phyloP scores from a whole-genome alignment of 35 echinoderm and acorn worm species.

The Apostichopus californicus region DNA sequence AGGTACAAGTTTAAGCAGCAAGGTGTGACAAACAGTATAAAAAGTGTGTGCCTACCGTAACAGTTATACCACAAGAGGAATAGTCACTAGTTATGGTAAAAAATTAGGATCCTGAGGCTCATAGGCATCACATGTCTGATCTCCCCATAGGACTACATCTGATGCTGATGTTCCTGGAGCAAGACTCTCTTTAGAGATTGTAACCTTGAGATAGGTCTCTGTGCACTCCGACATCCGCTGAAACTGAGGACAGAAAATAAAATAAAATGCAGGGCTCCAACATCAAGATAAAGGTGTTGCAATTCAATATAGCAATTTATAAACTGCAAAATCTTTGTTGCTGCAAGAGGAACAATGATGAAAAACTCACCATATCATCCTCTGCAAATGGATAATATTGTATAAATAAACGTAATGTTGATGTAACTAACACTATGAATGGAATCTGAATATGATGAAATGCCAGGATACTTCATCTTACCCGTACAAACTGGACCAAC shows the following conservation, averaged over 20 bases:
- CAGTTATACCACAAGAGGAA: neutral
- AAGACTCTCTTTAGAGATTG: neutral
- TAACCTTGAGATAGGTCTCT: neutral
- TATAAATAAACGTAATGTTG: no score
- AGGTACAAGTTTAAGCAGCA: no score
- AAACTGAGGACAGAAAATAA: neutral
- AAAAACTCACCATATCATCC: no score
- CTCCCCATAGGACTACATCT: neutral
- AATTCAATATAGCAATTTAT: no score
- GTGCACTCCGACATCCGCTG: neutral
- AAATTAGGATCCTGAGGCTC: neutral
- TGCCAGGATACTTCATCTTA: neutral
- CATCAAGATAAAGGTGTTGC: no score
- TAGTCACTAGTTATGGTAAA: neutral
- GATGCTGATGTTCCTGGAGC: neutral
- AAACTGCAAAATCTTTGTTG: no score
- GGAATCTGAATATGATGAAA: no score
- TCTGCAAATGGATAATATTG: no score
- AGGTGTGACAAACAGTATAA: no score
- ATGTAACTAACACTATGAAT: no score
- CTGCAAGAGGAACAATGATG: no score
- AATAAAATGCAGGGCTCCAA: neutral
- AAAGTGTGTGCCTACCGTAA: neutral
- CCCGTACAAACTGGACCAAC: neutral
- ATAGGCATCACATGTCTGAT: neutral